Conservation (phyloP, 2,888 invertebrate species). For the Mimumesa dahlbomi region DNA sequence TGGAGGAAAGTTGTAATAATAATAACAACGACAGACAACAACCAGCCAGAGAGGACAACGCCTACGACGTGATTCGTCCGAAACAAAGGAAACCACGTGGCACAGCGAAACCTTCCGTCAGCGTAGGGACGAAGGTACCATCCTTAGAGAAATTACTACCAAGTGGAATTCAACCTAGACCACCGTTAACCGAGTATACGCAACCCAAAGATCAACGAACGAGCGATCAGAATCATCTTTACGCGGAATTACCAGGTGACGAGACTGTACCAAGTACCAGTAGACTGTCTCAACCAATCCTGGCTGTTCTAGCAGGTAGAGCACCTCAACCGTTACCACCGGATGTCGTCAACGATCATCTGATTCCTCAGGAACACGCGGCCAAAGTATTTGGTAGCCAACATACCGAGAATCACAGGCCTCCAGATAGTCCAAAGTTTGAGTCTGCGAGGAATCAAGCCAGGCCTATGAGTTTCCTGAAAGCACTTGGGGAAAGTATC, state of each 20-base stretch:
- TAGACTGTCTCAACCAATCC: slow-evolving; percentile 71
- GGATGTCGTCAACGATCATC: slow-evolving; percentile 72
- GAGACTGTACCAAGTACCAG: slow-evolving; percentile 80
- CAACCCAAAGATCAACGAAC: slow-evolving; percentile 79
- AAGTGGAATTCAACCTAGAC: slow-evolving; percentile 73
- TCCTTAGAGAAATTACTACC: slow-evolving; percentile 83
- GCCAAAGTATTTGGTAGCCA: slow-evolving; percentile 10
- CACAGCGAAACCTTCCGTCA: slow-evolving; percentile 81
- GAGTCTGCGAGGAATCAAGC: slow-evolving; percentile 66
- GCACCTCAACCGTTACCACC: slow-evolving; percentile 75
- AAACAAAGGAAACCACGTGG: slow-evolving; percentile 74
- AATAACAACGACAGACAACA: slow-evolving; percentile 77
- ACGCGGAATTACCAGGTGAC: slow-evolving; percentile 84
- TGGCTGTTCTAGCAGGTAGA: slow-evolving; percentile 69
- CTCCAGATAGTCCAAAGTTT: slow-evolving; percentile 42
- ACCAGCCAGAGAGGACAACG: slow-evolving; percentile 81
- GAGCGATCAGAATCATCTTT: slow-evolving; percentile 82
- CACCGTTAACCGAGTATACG: slow-evolving; percentile 80
- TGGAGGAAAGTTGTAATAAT: slow-evolving; percentile 85
- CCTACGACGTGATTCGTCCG: slow-evolving; percentile 84
- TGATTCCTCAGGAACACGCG: slow-evolving; percentile 60
- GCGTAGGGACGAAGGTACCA: slow-evolving; percentile 83
- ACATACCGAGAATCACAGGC: slow-evolving; percentile 31
- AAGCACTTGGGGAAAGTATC: slow-evolving; percentile 83
- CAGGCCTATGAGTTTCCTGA: slow-evolving; percentile 83